phyloP scores from a whole-genome alignment of 2,113 vertebrate species.

The Glareola pratincola region DNA sequence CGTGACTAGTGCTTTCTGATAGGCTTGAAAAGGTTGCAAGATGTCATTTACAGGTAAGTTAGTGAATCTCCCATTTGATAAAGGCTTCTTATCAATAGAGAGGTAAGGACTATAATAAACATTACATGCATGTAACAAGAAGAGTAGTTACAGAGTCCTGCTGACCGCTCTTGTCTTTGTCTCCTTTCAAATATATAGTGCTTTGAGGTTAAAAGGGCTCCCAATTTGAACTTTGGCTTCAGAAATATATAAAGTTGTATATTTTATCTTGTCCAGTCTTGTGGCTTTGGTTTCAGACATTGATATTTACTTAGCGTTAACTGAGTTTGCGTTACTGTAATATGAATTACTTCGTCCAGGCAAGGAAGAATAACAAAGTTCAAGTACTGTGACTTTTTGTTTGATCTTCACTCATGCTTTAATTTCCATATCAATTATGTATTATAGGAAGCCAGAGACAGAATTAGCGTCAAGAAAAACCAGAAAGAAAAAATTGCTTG shows the following conservation, averaged over 20 bases:
- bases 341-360: neutral
- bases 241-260: neutral
- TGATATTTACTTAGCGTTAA: slow-evolving; percentile 15
- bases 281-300: neutral
- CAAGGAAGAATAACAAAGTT: slow-evolving; percentile 26
- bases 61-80: neutral
- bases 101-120: neutral
- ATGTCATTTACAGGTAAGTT: neutral
- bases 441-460: slow-evolving; percentile 45
- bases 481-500: neutral
- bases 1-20: neutral
- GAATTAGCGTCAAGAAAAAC: slow-evolving; percentile 52
- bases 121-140: neutral
- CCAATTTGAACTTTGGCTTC: neutral
- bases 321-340: slow-evolving; percentile 5
- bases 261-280: neutral
- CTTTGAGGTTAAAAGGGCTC: neutral
- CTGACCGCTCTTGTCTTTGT: neutral
- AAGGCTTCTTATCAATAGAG: neutral
- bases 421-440: slow-evolving; percentile 52
- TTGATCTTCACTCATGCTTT: slow-evolving; percentile 51
- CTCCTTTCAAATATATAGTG: neutral
- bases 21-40: neutral
- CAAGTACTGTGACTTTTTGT: slow-evolving; percentile 22
- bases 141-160: neutral